Evolutionary conservation across 2,113 vertebrate species (phyloP).

Genomic region (Gallinago jamesoni): DNA sequence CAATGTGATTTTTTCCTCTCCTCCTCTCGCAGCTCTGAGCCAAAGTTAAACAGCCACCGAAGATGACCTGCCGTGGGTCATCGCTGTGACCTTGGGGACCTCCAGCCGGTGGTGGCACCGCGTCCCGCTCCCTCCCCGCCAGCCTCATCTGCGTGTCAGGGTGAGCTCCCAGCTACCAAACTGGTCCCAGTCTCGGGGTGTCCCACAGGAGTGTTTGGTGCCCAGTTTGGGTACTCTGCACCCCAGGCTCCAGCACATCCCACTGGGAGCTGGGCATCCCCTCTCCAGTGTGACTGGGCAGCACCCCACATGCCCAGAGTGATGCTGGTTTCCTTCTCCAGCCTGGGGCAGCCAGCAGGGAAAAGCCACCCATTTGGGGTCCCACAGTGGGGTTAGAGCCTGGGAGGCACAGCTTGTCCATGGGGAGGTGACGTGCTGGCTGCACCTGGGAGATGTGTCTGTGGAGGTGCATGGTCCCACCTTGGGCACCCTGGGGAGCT

Average conservation of each 20-base stretch:
- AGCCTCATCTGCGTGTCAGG: not conserved
- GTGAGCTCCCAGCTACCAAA: not conserved
- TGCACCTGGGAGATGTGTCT: not conserved
- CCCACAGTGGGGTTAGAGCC: rapidly evolving
- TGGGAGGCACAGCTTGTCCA: not conserved
- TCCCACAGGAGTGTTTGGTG: not conserved
- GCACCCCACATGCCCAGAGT: not conserved
- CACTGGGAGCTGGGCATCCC: not conserved
- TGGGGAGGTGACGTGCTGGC: rapidly evolving
- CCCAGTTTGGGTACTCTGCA: not conserved
- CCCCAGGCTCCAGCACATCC: not conserved
- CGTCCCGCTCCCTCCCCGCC: not conserved
- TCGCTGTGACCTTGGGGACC: not conserved
- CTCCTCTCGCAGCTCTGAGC: not conserved
- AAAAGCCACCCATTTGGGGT: not conserved
- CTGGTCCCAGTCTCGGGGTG: rapidly evolving
- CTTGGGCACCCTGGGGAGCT: not conserved
- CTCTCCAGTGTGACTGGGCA: not conserved
- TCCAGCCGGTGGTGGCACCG: not conserved
- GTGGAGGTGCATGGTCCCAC: not conserved
- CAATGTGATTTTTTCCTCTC: not conserved
- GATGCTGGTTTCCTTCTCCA: not conserved
- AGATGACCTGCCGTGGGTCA: not conserved
- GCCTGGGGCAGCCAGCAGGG: not conserved
- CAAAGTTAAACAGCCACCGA: not conserved